Base-by-base conservation (phyloP, 2,888 invertebrate species). In the Eutolmus rufibarbis region DNA sequence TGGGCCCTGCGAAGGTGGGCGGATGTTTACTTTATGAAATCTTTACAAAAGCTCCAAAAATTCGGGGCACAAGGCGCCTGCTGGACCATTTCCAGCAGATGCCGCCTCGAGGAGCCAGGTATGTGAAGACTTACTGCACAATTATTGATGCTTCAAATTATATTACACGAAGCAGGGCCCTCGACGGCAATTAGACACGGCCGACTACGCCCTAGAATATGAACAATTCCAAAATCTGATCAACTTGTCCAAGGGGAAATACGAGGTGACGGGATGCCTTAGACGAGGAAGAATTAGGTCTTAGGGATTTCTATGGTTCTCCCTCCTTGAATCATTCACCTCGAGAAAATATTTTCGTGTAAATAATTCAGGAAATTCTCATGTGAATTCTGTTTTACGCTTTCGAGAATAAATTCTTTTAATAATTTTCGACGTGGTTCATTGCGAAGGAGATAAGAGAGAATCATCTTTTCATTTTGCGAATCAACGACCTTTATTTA, bases 1-100 rank as follows among this genome's bases (percentile, higher is more conserved):
- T 74, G 16, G 31, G 5, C 31, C 43, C 51, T n/a, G 46, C 74
- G 37, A 28, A 66, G 66, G 66, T 23, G 23, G 74, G 43, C 43
- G 76, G 46, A 85, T 85, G 85, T 74, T 85, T 85, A 66, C 82
- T 82, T 82, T 82, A 66, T 82, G 82, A 82, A 82, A 82, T 82
- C 82, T 82, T 66, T 82, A 82, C 56, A 82, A 37, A 82, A 37
- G 4, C 56, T 19, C 37, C 34, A 31, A 12, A 56, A 51, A 56
- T 81, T 81, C 37, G 56, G 57, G 66, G 37, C 46, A 82, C 51
- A 31, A 3, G 46, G 56, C 4, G 12, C 5, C 23, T 57, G 16
- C 23, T 57, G 14, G 31, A 34, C 57, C 19, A 56, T 34, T 82
- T 34, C 19, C 31, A 82, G 19, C 82, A 82, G 82, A 82, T 82